Conservation (phyloP, 2,888 invertebrate genomes). For the Aethes cnicana region DNA sequence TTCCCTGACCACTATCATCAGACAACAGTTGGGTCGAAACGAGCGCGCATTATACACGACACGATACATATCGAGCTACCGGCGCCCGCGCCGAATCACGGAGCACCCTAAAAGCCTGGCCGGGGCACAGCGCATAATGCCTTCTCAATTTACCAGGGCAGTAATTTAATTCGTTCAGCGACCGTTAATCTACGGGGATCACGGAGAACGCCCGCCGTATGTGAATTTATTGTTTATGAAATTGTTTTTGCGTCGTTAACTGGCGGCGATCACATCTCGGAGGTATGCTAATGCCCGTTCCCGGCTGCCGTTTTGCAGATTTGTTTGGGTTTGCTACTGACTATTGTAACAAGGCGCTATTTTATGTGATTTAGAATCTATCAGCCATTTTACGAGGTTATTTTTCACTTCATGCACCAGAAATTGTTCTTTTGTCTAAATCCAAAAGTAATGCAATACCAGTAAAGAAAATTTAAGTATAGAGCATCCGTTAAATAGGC, state of each 20-base stretch:
- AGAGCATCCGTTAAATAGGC: too few relatives aligned
- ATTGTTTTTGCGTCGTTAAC: conserved; percentile 39
- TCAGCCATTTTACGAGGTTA: too few relatives aligned
- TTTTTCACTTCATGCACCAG: too few relatives aligned
- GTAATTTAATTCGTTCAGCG: conserved; percentile 47
- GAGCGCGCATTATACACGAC: conserved; percentile 38
- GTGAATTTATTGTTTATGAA: conserved; percentile 49
- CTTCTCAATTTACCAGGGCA: conserved; percentile 2
- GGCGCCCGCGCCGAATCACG: conserved; percentile 27
- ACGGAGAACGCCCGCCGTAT: conserved; percentile 40
- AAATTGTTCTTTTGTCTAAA: too few relatives aligned
- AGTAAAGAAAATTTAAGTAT: too few relatives aligned
- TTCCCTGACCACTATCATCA: conserved; percentile 16
- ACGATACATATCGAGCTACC: conserved; percentile 51
- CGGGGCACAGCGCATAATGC: conserved; percentile 40
- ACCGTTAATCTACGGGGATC: conserved; percentile 51
- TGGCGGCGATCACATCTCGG: conserved; percentile 15
- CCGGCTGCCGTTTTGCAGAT: too few relatives aligned
- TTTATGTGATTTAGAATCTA: too few relatives aligned
- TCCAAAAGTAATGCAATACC: too few relatives aligned
- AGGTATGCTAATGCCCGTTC: conserved; percentile 21
- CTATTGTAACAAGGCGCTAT: neutral
- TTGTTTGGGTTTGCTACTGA: conserved; percentile 1
- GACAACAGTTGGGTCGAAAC: conserved; percentile 21
- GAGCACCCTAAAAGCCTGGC: conserved; percentile 21